These are phyloP conservation scores for Agapornis roseicollis DNA, from an alignment of 2,113 vertebrate genomes.

Conservation along the genomic window DNA sequence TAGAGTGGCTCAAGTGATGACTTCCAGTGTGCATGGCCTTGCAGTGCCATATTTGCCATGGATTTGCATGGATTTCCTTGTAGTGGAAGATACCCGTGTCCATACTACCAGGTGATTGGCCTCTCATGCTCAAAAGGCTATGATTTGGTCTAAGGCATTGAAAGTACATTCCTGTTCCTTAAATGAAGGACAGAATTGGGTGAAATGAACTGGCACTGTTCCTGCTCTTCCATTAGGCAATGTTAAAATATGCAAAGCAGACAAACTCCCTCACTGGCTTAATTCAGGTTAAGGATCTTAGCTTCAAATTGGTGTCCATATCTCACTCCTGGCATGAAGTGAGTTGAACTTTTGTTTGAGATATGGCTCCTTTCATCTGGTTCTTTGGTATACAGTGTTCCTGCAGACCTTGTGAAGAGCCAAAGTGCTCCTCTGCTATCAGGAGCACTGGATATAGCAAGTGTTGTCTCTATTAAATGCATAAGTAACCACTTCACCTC, in stretches of 20 bases:
- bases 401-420: neutral
- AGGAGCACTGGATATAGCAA: neutral
- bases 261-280: neutral
- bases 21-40: neutral
- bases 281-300: constrained; percentile 29
- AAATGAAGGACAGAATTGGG: neutral
- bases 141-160: neutral
- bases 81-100: neutral
- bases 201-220: constrained; percentile 32
- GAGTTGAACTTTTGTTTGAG: neutral
- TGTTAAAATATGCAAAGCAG: constrained; percentile 53
- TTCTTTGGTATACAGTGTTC: neutral
- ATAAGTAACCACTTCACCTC: neutral
- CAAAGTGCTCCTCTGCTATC: neutral
- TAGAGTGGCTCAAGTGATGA: neutral
- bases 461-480: neutral
- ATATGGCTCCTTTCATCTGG: neutral
- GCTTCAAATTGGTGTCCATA: neutral
- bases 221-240: constrained; percentile 65
- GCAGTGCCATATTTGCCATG: neutral
- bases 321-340: neutral
- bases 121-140: neutral
- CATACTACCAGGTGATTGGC: neutral
- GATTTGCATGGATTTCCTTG: neutral
- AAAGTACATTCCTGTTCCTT: constrained; percentile 33